A percentile compares a stretch with the other conserved stretches of the same genome.
Evolutionary conservation across 2,113 vertebrate species (phyloP).

Genomic region (Salvator merianae): DNA sequence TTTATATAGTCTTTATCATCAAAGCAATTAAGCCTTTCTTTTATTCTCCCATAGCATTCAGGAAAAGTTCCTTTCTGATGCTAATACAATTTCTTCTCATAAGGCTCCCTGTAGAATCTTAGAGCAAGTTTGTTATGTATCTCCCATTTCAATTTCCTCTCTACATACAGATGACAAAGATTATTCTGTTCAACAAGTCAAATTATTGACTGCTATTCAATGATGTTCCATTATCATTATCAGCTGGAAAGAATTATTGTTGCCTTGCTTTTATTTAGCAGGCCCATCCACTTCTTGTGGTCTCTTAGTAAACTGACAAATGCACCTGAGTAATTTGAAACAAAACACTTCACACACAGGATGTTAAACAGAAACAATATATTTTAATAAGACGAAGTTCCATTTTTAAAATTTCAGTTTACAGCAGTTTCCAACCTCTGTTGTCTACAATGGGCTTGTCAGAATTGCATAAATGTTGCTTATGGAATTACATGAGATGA

Average conservation of each 20-base stretch:
- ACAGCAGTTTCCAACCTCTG: constrained; percentile 33
- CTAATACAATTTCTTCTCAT: neutral
- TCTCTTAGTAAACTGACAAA: neutral
- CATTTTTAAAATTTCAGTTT: constrained; percentile 31
- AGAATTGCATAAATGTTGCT: neutral
- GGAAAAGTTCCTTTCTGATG: neutral
- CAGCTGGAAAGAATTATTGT: neutral
- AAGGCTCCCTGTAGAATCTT: neutral
- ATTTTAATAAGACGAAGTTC: constrained; percentile 39
- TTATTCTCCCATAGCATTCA: neutral
- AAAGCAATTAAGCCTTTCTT: neutral
- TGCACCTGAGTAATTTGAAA: constrained; percentile 17
- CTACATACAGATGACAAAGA: neutral
- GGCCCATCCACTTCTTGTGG: neutral
- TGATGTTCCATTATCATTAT: neutral
- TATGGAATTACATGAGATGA: constrained; percentile 21
- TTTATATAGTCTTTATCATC: neutral
- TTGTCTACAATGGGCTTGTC: constrained; percentile 28
- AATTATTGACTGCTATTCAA: neutral
- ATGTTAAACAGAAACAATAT: constrained; percentile 42
- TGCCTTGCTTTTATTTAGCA: neutral
- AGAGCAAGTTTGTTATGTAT: neutral
- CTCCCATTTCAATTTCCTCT: neutral
- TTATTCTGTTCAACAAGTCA: constrained; percentile 1
- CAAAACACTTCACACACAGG: constrained; percentile 41